Conservation (phyloP, 2,888 invertebrate species). For the Theodoxus fluviatilis region DNA sequence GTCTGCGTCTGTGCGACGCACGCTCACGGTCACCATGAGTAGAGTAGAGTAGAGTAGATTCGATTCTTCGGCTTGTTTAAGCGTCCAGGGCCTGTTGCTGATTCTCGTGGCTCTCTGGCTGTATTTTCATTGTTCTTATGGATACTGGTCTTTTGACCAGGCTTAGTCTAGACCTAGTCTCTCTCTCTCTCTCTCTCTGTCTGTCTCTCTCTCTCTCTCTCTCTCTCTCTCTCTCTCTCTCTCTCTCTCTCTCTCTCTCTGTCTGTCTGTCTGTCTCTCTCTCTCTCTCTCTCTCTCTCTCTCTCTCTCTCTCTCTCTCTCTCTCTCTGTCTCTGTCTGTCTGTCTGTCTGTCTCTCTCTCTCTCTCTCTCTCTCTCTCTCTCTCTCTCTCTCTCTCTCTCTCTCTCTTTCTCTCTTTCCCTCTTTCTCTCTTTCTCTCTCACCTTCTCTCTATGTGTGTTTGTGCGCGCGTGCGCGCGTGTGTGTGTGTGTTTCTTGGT, state of each 20-base stretch:
- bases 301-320: slow-evolving; percentile 23
- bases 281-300: slow-evolving; percentile 25
- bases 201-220: slow-evolving; percentile 24
- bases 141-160: too few species aligned
- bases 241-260: slow-evolving; percentile 25
- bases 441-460: not conserved
- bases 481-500: too few species aligned
- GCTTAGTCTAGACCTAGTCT: too few species aligned
- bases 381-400: slow-evolving; percentile 21
- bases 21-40: too few species aligned
- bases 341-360: slow-evolving; percentile 25
- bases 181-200: too few species aligned
- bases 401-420: slow-evolving; percentile 20
- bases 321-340: slow-evolving; percentile 24
- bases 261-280: slow-evolving; percentile 22
- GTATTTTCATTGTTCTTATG: too few species aligned
- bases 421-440: not conserved
- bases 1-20: too few species aligned
- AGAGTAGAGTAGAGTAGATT: too few species aligned
- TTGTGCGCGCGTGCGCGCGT: too few species aligned
- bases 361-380: slow-evolving; percentile 25
- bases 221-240: slow-evolving; percentile 22
- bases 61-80: too few species aligned
- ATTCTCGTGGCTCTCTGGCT: too few species aligned
- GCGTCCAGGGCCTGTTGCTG: too few species aligned